phyloP scores from a whole-genome alignment of 64 coral and sea anemone genomes.

The Stichodactyla helianthus region DNA sequence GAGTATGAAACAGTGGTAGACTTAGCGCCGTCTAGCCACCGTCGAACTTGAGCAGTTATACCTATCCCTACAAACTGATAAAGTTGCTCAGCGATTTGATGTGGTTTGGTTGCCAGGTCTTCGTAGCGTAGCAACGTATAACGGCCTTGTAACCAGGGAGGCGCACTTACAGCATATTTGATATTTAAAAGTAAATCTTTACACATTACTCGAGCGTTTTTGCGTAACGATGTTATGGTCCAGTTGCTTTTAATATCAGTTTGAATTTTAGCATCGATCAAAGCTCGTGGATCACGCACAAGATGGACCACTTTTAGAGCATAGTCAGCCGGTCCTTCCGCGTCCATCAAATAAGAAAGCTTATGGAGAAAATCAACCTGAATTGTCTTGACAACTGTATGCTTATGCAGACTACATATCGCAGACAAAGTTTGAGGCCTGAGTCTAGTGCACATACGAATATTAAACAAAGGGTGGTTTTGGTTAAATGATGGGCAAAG shows the following conservation, averaged over 20 bases:
- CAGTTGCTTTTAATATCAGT: slow-evolving; percentile 39
- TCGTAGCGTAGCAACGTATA: slow-evolving; percentile 93
- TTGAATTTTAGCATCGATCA: slow-evolving; percentile 60
- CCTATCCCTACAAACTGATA: slow-evolving; percentile 69
- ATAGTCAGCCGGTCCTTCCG: slow-evolving; percentile 32
- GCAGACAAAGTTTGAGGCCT: slow-evolving; percentile 63
- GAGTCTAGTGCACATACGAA: slow-evolving; percentile 75
- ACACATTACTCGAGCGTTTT: slow-evolving; percentile 54
- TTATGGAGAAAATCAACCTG: slow-evolving; percentile 66
- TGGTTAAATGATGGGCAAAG: slow-evolving; percentile 51
- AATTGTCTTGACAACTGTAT: slow-evolving; percentile 83
- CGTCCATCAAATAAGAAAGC: slow-evolving; percentile 69
- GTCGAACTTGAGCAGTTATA: slow-evolving; percentile 52
- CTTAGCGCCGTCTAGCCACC: slow-evolving; percentile 56
- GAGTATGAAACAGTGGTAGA: slow-evolving; percentile 21
- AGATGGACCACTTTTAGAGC: slow-evolving; percentile 82
- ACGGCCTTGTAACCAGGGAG: slow-evolving; percentile 59
- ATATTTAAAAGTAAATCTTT: slow-evolving; percentile 63
- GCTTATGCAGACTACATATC: slow-evolving; percentile 72
- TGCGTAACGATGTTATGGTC: slow-evolving; percentile 55
- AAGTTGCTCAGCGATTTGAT: slow-evolving; percentile 77
- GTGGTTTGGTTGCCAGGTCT: slow-evolving; percentile 72
- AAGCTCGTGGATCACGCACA: slow-evolving; percentile 76
- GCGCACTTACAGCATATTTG: slow-evolving; percentile 72
- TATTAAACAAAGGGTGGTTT: slow-evolving; percentile 51